phyloP scores from a whole-genome alignment of 2,888 invertebrate species.

The Bombyx huttoni region DNA sequence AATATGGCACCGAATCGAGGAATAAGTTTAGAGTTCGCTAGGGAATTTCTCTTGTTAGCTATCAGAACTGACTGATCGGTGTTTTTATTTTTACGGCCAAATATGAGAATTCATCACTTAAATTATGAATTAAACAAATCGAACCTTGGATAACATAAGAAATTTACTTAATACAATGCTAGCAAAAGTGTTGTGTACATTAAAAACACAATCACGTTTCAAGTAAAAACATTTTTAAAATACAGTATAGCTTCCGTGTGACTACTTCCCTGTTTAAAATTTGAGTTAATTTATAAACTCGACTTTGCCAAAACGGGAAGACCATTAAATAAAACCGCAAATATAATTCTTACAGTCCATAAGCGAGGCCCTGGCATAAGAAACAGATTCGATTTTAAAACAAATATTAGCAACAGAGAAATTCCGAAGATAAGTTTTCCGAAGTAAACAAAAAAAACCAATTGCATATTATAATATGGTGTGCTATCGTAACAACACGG shows the following conservation, averaged over 20 bases:
- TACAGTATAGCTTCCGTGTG: background rate
- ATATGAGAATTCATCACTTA: too few relatives aligned
- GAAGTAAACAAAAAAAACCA: background rate
- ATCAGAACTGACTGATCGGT: background rate
- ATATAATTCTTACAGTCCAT: background rate
- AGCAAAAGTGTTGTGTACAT: too few relatives aligned
- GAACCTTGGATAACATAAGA: too few relatives aligned
- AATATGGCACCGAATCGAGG: constrained; percentile 36
- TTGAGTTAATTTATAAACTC: background rate
- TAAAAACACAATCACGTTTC: too few relatives aligned
- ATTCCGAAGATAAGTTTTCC: background rate
- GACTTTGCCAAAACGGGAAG: background rate
- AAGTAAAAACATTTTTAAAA: background rate
- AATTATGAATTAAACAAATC: too few relatives aligned
- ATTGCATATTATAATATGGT: background rate
- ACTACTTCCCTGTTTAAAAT: background rate
- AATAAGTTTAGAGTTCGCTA: constrained; percentile 47
- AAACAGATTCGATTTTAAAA: background rate
- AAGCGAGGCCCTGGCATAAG: background rate
- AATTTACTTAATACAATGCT: too few relatives aligned
- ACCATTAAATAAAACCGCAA: background rate
- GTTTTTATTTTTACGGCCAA: background rate
- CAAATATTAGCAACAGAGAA: background rate
- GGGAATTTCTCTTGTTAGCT: constrained; percentile 37
- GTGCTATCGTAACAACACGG: background rate